Evolutionary conservation across 2,888 invertebrate species (phyloP).

Genomic region (Mystacides longicornis): DNA sequence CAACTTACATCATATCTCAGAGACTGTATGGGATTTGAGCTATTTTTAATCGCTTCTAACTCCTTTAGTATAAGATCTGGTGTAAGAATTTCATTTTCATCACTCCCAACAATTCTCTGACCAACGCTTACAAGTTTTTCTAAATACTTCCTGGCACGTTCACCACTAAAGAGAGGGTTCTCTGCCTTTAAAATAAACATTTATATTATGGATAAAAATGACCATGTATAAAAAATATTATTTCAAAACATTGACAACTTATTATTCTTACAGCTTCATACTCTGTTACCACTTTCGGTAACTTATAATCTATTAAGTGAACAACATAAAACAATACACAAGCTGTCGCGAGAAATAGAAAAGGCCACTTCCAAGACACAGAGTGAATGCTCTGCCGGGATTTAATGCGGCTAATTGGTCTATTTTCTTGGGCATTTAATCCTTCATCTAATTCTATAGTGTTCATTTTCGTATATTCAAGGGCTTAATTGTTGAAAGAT

Average conservation of each 20-base stretch:
- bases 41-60: slow-evolving; percentile 22
- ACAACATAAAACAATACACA: slow-evolving; percentile 10
- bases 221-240: neutral
- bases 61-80: slow-evolving; percentile 33
- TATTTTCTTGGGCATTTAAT: neutral
- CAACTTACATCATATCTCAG: slow-evolving; percentile 17
- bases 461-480: too few species aligned
- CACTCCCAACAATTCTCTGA: slow-evolving; percentile 29
- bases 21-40: slow-evolving; percentile 17
- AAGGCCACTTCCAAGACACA: slow-evolving; percentile 14
- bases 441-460: neutral
- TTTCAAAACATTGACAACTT: neutral
- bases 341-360: slow-evolving; percentile 5
- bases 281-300: slow-evolving; percentile 10
- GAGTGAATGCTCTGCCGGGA: slow-evolving; percentile 6
- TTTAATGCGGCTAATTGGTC: neutral
- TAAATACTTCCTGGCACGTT: slow-evolving; percentile 27
- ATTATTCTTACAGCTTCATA: slow-evolving; percentile 11
- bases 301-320: slow-evolving; percentile 10
- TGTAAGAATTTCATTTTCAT: slow-evolving; percentile 32
- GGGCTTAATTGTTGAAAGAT: too few species aligned
- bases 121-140: slow-evolving; percentile 27
- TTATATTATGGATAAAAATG: neutral
- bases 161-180: slow-evolving; percentile 26
- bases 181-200: slow-evolving; percentile 1